A percentile compares a stretch with the other conserved stretches of the same genome.
Evolutionary conservation across 1,140 invertebrate genomes (phyloP).

Genomic region (Lasaia peninsularis): DNA sequence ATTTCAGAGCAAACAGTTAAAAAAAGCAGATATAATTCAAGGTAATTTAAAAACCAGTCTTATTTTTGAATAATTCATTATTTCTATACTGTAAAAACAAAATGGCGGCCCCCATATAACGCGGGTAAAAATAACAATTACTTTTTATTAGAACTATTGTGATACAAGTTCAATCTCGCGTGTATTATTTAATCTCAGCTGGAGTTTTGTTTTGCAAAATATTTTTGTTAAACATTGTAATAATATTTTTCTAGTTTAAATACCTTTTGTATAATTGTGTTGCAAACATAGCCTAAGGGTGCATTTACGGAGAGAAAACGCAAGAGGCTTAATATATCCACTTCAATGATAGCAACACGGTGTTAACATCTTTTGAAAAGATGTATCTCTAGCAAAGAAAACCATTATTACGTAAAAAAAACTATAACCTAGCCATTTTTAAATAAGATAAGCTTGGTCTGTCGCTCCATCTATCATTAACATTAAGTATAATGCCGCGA

Average conservation of each 20-base stretch:
- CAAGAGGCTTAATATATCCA: no score
- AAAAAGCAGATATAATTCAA: background rate
- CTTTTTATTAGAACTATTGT: constrained; percentile 28
- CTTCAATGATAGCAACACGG: no score
- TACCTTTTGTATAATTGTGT: background rate
- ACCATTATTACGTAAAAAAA: no score
- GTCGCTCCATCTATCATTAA: no score
- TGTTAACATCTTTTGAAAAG: no score
- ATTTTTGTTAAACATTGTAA: constrained; percentile 24
- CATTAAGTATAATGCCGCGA: no score
- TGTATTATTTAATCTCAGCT: constrained; percentile 31
- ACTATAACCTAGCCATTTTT: no score
- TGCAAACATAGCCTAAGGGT: background rate
- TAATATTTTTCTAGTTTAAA: constrained; percentile 6
- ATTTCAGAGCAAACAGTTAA: no score
- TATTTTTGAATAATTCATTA: background rate
- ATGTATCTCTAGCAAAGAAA: no score
- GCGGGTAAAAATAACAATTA: constrained; percentile 26
- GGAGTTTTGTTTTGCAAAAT: constrained; percentile 37
- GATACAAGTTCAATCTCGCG: constrained; percentile 24
- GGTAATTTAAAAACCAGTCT: background rate
- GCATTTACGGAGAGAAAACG: background rate
- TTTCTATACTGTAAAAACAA: constrained; percentile 5
- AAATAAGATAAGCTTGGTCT: no score
- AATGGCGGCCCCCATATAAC: background rate